A percentile compares a stretch with the other conserved stretches of the same genome.
phyloP scores from a whole-genome alignment of 2,113 vertebrate genomes.

The Speoplatyrhinus poulsoni region DNA sequence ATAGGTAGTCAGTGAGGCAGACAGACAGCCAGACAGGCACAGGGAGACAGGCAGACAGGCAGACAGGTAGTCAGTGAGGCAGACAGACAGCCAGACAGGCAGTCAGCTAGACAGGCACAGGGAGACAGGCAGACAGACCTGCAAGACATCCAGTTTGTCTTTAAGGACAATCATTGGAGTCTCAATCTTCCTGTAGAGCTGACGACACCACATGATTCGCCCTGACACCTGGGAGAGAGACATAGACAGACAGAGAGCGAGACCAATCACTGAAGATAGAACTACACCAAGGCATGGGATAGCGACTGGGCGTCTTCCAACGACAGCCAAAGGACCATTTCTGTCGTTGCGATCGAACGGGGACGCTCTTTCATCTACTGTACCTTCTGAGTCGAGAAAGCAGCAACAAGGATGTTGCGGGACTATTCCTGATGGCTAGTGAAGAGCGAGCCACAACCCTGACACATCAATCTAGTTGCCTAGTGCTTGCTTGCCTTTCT shows the following conservation, averaged over 20 bases:
- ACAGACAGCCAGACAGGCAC: neutral
- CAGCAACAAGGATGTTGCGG: too few species aligned
- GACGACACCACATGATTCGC: constrained; percentile 82
- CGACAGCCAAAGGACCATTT: too few species aligned
- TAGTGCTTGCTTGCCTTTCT: too few species aligned
- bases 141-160: constrained; percentile 73
- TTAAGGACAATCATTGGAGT: constrained; percentile 81
- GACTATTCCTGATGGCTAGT: too few species aligned
- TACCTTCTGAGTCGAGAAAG: too few species aligned
- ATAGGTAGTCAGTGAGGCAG: neutral
- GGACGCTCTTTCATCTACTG: too few species aligned
- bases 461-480: too few species aligned
- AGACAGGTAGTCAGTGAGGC: neutral
- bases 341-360: too few species aligned
- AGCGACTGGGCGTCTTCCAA: too few species aligned
- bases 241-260: constrained; percentile 15
- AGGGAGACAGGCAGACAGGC: constrained; percentile 6
- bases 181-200: constrained; percentile 82
- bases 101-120: neutral
- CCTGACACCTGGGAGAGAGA: constrained; percentile 75
- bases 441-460: too few species aligned
- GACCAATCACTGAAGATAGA: neutral
- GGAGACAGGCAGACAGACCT: constrained; percentile 63
- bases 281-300: too few species aligned
- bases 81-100: neutral